phyloP scores from a whole-genome alignment of 2,797 vertebrate species.

The Esox masquinongy region DNA sequence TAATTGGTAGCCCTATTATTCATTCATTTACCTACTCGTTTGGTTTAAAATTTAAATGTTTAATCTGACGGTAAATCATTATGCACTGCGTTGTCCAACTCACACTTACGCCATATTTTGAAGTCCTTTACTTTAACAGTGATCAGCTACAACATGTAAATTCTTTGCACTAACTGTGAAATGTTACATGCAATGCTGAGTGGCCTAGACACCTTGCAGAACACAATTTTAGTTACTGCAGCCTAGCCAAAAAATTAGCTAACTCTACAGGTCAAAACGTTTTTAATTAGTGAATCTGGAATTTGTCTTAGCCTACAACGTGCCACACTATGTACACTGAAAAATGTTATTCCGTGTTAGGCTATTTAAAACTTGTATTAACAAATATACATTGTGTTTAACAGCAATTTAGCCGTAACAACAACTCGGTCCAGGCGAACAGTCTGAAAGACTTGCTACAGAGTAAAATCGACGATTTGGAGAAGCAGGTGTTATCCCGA shows the following conservation, averaged over 20 bases:
- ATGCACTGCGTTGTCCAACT: background rate
- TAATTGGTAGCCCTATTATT: background rate
- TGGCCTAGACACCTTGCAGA: constrained; percentile 10
- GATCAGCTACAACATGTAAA: background rate
- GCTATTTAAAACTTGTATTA: background rate
- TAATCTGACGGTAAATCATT: background rate
- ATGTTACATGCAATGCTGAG: constrained; percentile 14
- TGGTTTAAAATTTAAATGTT: background rate
- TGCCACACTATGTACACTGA: background rate
- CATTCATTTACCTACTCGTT: background rate
- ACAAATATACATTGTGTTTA: constrained; percentile 17
- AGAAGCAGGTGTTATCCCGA: constrained; percentile 92
- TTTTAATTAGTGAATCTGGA: constrained; percentile 20
- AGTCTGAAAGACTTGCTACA: constrained; percentile 94
- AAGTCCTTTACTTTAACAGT: background rate
- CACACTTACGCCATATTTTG: background rate
- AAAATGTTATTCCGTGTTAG: background rate
- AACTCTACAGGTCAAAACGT: constrained; percentile 12
- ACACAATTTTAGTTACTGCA: constrained; percentile 29
- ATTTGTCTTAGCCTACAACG: background rate
- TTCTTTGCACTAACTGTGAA: constrained; percentile 5
- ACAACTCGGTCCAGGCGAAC: constrained; percentile 90
- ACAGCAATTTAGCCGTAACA: constrained; percentile 94
- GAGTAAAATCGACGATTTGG: constrained; percentile 94
- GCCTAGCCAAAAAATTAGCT: background rate